A percentile compares a stretch with the other conserved stretches of the same genome.
These are phyloP conservation scores for Sisor rabdophorus DNA, from an alignment of 2,113 vertebrate genomes.

Conservation along the genomic window DNA sequence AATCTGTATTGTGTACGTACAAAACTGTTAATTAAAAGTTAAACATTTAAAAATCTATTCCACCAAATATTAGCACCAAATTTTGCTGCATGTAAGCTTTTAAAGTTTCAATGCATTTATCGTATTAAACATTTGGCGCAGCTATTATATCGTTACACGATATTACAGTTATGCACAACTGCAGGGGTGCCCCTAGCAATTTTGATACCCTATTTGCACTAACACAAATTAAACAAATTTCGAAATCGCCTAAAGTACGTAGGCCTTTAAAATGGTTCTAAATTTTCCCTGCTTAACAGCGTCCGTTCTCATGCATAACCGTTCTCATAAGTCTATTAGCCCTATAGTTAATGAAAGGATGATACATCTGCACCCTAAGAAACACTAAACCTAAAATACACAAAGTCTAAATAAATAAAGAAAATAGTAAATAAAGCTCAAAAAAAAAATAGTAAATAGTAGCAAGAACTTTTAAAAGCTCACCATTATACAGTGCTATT, in stretches of 20 bases:
- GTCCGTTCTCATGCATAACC: background rate
- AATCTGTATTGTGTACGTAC: background rate
- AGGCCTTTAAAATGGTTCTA: too few relatives aligned
- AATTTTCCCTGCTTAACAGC: too few relatives aligned
- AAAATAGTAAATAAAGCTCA: too few relatives aligned
- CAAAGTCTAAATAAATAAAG: background rate
- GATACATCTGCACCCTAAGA: background rate
- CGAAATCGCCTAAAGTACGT: too few relatives aligned
- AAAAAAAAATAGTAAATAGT: background rate
- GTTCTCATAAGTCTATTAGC: background rate
- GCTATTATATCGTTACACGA: background rate
- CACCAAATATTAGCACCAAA: background rate
- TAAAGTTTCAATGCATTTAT: background rate
- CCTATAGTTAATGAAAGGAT: background rate
- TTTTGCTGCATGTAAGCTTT: background rate
- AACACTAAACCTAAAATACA: background rate
- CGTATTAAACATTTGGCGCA: background rate
- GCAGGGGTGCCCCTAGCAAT: too few relatives aligned
- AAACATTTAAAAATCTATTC: background rate
- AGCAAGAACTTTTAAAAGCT: background rate
- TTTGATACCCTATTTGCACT: too few relatives aligned
- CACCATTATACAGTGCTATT: background rate
- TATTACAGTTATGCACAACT: background rate
- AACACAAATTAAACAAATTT: too few relatives aligned
- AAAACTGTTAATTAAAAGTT: too few relatives aligned